Conservation (phyloP, 2,888 invertebrate species). For the Orthosia gothica region DNA sequence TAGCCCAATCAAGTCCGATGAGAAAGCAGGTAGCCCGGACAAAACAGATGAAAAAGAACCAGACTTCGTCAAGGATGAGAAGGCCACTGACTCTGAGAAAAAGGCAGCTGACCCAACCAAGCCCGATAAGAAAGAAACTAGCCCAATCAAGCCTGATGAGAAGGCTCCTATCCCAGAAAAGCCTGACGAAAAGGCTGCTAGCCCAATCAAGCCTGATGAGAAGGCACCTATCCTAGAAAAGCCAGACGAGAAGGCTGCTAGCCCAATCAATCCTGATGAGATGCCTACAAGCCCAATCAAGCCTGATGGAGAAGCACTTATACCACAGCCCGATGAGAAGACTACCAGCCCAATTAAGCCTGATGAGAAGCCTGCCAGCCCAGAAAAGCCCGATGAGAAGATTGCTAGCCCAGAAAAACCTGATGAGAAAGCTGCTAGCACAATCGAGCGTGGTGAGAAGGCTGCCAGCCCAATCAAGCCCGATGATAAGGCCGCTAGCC, state of each 20-base stretch:
- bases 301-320: not conserved
- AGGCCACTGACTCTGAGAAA: not conserved
- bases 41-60: not conserved
- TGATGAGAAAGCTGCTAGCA: slow-evolving; percentile 2
- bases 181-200: not conserved
- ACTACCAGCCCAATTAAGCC: not conserved
- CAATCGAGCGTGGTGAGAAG: not conserved
- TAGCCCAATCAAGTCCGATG: not conserved
- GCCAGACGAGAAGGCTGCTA: not conserved
- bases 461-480: not conserved
- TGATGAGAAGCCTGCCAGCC: slow-evolving; percentile 8
- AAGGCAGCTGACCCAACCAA: not conserved
- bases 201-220: not conserved
- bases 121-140: not conserved
- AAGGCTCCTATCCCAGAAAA: slow-evolving; percentile 1
- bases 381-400: slow-evolving; percentile 23
- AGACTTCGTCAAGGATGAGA: slow-evolving; percentile 10
- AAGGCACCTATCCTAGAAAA: slow-evolving; percentile 3
- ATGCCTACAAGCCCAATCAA: not conserved
- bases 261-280: slow-evolving; percentile 3
- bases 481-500: slow-evolving; percentile 7
- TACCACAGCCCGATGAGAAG: slow-evolving; percentile 7
- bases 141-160: not conserved
- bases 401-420: not conserved
- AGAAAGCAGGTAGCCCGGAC: not conserved